Evolutionary conservation across 2,797 vertebrate genomes (phyloP).

Genomic region (Nannoperca obscura): DNA sequence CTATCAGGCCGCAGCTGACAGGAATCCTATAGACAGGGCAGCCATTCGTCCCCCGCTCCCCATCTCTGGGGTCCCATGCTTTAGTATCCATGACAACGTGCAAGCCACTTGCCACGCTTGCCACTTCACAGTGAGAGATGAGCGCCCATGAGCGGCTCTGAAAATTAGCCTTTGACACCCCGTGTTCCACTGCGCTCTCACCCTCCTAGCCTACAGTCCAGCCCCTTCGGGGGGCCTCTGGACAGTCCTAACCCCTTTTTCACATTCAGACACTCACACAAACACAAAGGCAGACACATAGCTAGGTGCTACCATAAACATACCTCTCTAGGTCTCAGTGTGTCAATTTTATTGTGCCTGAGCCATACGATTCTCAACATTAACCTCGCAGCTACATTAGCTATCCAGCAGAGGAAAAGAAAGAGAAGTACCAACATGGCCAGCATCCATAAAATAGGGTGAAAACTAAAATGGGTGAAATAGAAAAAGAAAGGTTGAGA

Average conservation of each 20-base stretch:
- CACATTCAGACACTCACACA: conserved; percentile 58
- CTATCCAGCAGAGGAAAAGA: conserved; percentile 56
- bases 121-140: conserved; percentile 89
- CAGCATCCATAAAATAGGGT: conserved; percentile 64
- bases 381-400: conserved; percentile 80
- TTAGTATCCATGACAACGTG: conserved; percentile 96
- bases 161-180: conserved; percentile 89
- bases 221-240: conserved; percentile 53
- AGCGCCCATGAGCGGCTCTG: conserved; percentile 83
- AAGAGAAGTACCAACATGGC: conserved; percentile 49
- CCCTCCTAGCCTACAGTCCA: conserved; percentile 54
- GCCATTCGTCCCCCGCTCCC: conserved; percentile 94
- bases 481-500: conserved; percentile 46
- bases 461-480: conserved; percentile 58
- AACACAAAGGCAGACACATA: conserved; percentile 65
- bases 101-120: conserved; percentile 89
- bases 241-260: conserved; percentile 37
- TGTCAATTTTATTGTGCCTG: conserved; percentile 75
- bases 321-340: conserved; percentile 56
- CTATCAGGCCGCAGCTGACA: conserved; percentile 97
- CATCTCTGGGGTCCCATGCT: conserved; percentile 96
- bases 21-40: conserved; percentile 98
- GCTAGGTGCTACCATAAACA: conserved; percentile 61
- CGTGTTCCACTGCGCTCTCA: conserved; percentile 69
- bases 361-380: conserved; percentile 79